Percentiles rank a stretch among this genome's conserved stretches.
Conservation (phyloP, 2,113 vertebrate species). For the Piprites chloris region DNA sequence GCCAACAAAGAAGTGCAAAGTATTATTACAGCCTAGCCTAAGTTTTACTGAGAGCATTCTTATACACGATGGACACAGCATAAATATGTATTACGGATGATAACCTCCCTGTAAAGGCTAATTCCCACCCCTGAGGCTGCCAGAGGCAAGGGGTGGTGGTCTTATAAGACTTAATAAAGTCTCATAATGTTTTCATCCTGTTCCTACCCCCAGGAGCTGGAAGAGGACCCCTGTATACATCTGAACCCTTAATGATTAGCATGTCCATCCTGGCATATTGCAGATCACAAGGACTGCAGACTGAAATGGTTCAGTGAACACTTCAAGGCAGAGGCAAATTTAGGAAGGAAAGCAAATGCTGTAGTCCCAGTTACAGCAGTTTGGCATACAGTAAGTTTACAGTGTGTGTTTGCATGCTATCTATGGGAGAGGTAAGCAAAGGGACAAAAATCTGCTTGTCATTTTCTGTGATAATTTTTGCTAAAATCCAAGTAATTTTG, state of each 20-base stretch:
- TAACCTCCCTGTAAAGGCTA: slow-evolving; percentile 7
- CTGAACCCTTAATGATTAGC: slow-evolving; percentile 12
- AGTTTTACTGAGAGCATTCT: slow-evolving; percentile 50
- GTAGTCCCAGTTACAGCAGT: neutral
- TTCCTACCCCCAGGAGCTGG: neutral
- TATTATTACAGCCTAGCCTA: slow-evolving; percentile 36
- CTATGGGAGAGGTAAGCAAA: neutral
- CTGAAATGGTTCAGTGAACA: neutral
- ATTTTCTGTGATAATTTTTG: neutral
- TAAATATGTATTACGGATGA: slow-evolving; percentile 23
- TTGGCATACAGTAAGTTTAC: neutral
- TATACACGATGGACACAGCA: slow-evolving; percentile 7
- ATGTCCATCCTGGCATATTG: neutral
- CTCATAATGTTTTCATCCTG: slow-evolving; percentile 14
- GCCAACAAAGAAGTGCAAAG: slow-evolving; percentile 37
- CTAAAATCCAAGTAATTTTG: neutral
- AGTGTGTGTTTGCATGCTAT: neutral
- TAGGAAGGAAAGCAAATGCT: neutral
- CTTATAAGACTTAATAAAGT: slow-evolving; percentile 16
- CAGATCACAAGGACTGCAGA: neutral
- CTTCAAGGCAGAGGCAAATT: neutral
- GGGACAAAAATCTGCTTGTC: neutral
- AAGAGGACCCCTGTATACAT: neutral
- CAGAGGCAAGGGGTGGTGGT: neutral
- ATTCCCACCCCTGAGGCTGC: slow-evolving; percentile 21